A percentile compares a stretch with the other conserved stretches of the same genome.
These are phyloP conservation scores for Eulacestoma nigropectus DNA, from an alignment of 2,113 vertebrate species.

Conservation along the genomic window DNA sequence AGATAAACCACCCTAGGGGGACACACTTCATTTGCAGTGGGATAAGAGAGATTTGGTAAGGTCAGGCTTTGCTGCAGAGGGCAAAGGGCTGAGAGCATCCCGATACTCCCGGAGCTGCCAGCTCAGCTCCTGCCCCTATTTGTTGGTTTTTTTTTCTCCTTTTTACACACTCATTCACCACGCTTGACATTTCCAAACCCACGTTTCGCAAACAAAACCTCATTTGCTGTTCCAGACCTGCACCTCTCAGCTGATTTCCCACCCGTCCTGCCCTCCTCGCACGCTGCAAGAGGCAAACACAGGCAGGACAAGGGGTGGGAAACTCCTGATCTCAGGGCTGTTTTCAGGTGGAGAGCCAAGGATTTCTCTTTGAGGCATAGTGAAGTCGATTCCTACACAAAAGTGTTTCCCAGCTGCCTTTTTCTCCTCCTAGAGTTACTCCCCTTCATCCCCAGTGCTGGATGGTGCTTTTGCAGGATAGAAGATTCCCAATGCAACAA, in stretches of 20 bases:
- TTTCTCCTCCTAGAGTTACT: neutral
- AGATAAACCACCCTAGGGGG: neutral
- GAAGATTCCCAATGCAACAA: neutral
- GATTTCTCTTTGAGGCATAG: neutral
- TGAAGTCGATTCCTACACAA: neutral
- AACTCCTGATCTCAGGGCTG: neutral
- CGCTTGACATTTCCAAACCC: neutral
- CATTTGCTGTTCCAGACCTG: neutral
- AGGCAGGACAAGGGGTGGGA: neutral
- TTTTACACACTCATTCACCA: neutral
- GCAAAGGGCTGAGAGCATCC: neutral
- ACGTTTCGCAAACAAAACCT: neutral
- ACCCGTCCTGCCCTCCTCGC: neutral
- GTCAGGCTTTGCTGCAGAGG: neutral
- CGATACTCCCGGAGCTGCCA: neutral
- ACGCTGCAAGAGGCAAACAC: accelerated
- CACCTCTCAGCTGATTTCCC: neutral
- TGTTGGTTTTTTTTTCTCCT: neutral
- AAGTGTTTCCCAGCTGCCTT: neutral
- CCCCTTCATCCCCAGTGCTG: slow-evolving; percentile 4
- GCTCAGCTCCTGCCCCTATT: neutral
- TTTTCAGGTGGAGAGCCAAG: neutral
- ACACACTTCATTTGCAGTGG: neutral
- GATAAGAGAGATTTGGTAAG: neutral
- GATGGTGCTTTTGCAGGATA: neutral